These are phyloP conservation scores for Pholis gunnellus DNA, from an alignment of 2,113 vertebrate genomes.

Conservation along the genomic window DNA sequence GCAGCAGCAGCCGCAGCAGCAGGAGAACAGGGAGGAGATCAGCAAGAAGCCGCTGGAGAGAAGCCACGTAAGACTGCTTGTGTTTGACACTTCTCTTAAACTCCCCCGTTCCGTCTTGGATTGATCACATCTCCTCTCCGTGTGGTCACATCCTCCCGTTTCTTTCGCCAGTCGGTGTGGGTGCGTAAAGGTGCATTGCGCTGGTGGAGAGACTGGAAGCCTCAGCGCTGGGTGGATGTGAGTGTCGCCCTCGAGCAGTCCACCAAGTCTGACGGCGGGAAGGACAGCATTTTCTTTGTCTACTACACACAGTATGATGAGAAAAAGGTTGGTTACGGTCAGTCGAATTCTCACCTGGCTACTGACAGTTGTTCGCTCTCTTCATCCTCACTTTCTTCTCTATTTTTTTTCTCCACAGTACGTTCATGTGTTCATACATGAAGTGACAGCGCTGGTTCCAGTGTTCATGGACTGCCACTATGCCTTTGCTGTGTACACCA, in stretches of 20 bases:
- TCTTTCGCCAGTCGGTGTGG: slow-evolving; percentile 88
- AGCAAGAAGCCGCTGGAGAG: slow-evolving; percentile 89
- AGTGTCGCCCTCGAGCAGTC: slow-evolving; percentile 93
- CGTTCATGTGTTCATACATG: slow-evolving; percentile 91
- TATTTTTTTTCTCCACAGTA: slow-evolving; percentile 83
- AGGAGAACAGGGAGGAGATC: slow-evolving; percentile 87
- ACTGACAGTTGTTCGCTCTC: neutral
- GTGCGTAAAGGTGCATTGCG: slow-evolving; percentile 91
- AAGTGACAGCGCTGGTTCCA: slow-evolving; percentile 93
- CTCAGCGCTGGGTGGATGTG: slow-evolving; percentile 94
- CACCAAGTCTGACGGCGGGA: slow-evolving; percentile 84
- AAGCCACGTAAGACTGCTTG: slow-evolving; percentile 76
- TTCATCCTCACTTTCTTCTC: neutral
- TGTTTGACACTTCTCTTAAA: neutral
- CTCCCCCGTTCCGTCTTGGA: neutral
- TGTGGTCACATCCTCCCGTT: neutral
- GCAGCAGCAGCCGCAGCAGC: slow-evolving; percentile 84
- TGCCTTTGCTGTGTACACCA: slow-evolving; percentile 92
- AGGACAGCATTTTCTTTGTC: slow-evolving; percentile 95
- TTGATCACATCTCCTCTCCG: neutral
- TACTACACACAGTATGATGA: slow-evolving; percentile 93
- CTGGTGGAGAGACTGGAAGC: slow-evolving; percentile 97
- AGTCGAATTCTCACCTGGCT: too few species aligned
- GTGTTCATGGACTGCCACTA: slow-evolving; percentile 90
- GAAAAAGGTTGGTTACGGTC: slow-evolving; percentile 88